Conservation (phyloP, 2,113 vertebrate genomes). For the Sprattus sprattus region DNA sequence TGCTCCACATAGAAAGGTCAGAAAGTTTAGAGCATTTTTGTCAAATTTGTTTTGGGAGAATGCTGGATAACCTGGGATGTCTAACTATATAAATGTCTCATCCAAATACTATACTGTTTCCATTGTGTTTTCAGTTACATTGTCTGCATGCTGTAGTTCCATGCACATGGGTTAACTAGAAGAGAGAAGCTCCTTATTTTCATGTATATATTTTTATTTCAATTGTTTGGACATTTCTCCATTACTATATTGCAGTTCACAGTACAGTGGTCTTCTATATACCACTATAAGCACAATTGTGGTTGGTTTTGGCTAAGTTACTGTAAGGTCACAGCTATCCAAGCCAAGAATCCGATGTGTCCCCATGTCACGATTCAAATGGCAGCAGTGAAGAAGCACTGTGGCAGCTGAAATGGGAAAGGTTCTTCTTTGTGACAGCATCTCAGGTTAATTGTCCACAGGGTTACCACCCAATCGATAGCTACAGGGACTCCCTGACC, state of each 20-base stretch:
- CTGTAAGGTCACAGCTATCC: not conserved
- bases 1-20: not conserved
- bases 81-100: not conserved
- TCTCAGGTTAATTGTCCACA: conserved; percentile 16
- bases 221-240: not conserved
- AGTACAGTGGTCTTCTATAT: not conserved
- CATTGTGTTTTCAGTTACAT: not conserved
- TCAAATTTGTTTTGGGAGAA: not conserved
- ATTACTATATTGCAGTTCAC: not conserved
- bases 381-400: not conserved
- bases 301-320: not conserved
- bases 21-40: not conserved
- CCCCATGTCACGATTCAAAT: not conserved
- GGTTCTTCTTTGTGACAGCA: not conserved
- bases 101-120: not conserved
- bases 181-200: too few relatives aligned
- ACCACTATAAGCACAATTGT: not conserved
- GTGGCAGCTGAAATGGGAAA: not conserved
- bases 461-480: not conserved
- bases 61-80: not conserved
- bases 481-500: not conserved
- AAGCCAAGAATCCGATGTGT: not conserved
- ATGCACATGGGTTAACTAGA: too few relatives aligned
- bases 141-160: not conserved
- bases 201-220: not conserved